Evolutionary conservation across 2,888 invertebrate species (phyloP).

Genomic region (Crossocerus cetratus): DNA sequence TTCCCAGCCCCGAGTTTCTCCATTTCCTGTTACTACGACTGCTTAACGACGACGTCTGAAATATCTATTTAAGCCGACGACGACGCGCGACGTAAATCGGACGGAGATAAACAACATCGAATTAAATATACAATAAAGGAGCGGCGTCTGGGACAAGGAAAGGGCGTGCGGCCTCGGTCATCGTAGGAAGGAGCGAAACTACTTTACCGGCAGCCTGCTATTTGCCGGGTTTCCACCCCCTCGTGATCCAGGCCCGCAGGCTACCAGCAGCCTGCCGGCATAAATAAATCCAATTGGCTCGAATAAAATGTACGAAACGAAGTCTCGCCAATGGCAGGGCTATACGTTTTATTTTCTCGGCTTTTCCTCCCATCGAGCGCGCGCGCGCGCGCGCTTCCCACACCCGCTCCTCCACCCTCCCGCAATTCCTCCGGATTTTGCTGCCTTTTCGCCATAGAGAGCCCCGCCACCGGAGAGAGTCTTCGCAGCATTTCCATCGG

Average conservation of each 20-base stretch:
- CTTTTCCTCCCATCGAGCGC: slow-evolving; percentile 44
- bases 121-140: slow-evolving; percentile 66
- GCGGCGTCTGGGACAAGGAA: slow-evolving; percentile 59
- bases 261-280: slow-evolving; percentile 50
- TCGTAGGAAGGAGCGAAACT: slow-evolving; percentile 51
- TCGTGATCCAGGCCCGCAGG: slow-evolving; percentile 3
- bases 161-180: slow-evolving; percentile 62
- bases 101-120: slow-evolving; percentile 58
- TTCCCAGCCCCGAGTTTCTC: neutral
- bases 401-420: slow-evolving; percentile 22
- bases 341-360: slow-evolving; percentile 61
- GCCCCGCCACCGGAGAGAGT: slow-evolving; percentile 12
- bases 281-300: slow-evolving; percentile 71
- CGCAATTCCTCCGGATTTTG: slow-evolving; percentile 10
- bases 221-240: slow-evolving; percentile 48
- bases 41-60: slow-evolving; percentile 32
- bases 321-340: slow-evolving; percentile 56
- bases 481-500: slow-evolving; percentile 25
- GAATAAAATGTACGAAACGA: slow-evolving; percentile 68
- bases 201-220: slow-evolving; percentile 58
- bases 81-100: slow-evolving; percentile 23
- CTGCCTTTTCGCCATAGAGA: slow-evolving; percentile 1
- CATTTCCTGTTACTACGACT: neutral
- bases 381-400: slow-evolving; percentile 21
- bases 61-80: slow-evolving; percentile 42